phyloP scores from a whole-genome alignment of 2,888 invertebrate genomes.

The Chirona hameri region DNA sequence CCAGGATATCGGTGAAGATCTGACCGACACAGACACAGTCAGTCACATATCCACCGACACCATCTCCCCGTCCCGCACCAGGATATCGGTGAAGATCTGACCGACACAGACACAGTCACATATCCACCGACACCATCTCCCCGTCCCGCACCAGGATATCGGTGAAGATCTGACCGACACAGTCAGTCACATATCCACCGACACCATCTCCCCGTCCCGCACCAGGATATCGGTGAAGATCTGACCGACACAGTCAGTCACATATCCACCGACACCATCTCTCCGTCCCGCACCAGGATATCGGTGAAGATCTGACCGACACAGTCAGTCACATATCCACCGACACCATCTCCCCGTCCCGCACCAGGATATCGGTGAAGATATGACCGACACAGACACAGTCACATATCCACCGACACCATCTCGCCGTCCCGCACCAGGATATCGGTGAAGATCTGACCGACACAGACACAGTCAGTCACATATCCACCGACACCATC shows the following conservation, averaged over 20 bases:
- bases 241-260: conserved; percentile 44
- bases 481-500: conserved; percentile 96
- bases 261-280: conserved; percentile 98
- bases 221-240: conserved; percentile 95
- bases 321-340: conserved; percentile 63
- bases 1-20: conserved; percentile 93
- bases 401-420: conserved; percentile 88
- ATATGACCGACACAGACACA: conserved; percentile 52
- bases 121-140: conserved; percentile 99
- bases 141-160: conserved; percentile 96
- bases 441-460: conserved; percentile 87
- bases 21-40: conserved; percentile 42
- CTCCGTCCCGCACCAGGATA: conserved; percentile 93
- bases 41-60: conserved; percentile 84
- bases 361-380: conserved; percentile 93
- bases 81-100: conserved; percentile 88
- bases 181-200: conserved; percentile 68
- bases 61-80: conserved; percentile 97
- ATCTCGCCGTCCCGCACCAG: conserved; percentile 96
- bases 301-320: conserved; percentile 76
- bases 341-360: conserved; percentile 98
- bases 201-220: conserved; percentile 97
- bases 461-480: too few relatives aligned
- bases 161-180: conserved; percentile 67
- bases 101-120: background rate